phyloP scores from a whole-genome alignment of 1,140 invertebrate species.

The Papilio xuthus region DNA sequence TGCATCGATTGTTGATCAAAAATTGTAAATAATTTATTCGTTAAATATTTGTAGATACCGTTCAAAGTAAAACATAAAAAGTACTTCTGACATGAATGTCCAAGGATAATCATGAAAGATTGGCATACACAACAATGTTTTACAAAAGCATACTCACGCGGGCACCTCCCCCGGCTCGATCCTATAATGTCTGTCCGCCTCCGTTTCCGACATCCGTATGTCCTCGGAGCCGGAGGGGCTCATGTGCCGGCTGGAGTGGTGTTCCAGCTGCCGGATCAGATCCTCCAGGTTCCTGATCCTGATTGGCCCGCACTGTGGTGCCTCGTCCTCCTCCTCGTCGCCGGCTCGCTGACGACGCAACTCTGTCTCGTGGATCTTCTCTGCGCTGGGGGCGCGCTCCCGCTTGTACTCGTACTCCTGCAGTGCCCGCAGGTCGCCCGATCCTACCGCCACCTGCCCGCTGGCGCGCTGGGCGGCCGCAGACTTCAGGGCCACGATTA shows the following conservation, averaged over 20 bases:
- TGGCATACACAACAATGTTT: not conserved
- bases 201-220: conserved; percentile 94
- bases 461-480: conserved; percentile 87
- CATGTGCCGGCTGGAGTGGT: conserved; percentile 93
- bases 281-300: conserved; percentile 95
- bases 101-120: not conserved
- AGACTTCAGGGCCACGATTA: conserved; percentile 92
- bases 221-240: conserved; percentile 95
- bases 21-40: no score
- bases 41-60: no score
- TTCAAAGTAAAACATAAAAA: no score
- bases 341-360: conserved; percentile 65
- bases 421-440: conserved; percentile 84
- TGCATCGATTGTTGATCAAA: not conserved
- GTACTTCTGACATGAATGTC: no score
- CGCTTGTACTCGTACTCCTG: conserved; percentile 84
- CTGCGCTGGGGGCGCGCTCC: conserved; percentile 84
- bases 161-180: conserved; percentile 87
- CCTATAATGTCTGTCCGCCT: conserved; percentile 93
- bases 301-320: conserved; percentile 87
- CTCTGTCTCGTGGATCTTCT: conserved; percentile 85
- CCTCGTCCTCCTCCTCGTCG: conserved; percentile 87
- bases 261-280: conserved; percentile 93
- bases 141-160: conserved; percentile 57
- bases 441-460: conserved; percentile 85